Conservation (phyloP, 2,797 vertebrate species). For the Molossus molossus region DNA sequence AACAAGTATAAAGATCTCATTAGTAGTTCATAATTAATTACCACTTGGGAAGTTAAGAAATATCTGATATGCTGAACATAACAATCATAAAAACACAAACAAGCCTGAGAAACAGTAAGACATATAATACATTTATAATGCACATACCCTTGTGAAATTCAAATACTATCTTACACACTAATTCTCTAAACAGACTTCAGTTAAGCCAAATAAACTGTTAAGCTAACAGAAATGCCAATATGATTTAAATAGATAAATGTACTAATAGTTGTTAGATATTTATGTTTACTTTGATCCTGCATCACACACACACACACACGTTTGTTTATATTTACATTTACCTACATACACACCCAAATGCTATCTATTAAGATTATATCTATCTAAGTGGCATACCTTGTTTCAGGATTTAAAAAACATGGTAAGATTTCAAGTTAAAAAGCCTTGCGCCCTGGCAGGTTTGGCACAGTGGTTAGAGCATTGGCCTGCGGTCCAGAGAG, state of each 20-base stretch:
- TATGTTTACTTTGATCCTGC: background rate
- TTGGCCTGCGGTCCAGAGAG: too few species aligned
- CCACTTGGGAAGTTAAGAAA: constrained; percentile 44
- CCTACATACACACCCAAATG: constrained; percentile 41
- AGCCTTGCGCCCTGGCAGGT: background rate
- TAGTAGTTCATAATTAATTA: constrained; percentile 34
- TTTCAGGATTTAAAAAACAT: constrained; percentile 18
- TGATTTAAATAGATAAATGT: constrained; percentile 45
- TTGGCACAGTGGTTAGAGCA: too few species aligned
- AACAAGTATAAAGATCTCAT: constrained; percentile 54
- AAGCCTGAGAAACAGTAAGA: constrained; percentile 16
- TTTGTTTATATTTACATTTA: constrained; percentile 30
- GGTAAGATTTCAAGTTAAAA: constrained; percentile 57
- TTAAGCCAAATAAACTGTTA: constrained; percentile 23
- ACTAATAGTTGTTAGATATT: constrained; percentile 40
- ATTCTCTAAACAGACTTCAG: constrained; percentile 48
- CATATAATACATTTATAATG: background rate
- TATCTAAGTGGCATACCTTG: constrained; percentile 36
- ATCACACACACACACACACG: background rate
- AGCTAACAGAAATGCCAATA: constrained; percentile 31
- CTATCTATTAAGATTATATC: constrained; percentile 39
- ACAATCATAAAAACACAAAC: constrained; percentile 21
- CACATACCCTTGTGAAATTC: constrained; percentile 1
- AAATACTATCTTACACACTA: background rate
- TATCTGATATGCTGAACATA: background rate